These are phyloP conservation scores for Apodemia zela DNA, from an alignment of 2,888 invertebrate species.

Conservation along the genomic window DNA sequence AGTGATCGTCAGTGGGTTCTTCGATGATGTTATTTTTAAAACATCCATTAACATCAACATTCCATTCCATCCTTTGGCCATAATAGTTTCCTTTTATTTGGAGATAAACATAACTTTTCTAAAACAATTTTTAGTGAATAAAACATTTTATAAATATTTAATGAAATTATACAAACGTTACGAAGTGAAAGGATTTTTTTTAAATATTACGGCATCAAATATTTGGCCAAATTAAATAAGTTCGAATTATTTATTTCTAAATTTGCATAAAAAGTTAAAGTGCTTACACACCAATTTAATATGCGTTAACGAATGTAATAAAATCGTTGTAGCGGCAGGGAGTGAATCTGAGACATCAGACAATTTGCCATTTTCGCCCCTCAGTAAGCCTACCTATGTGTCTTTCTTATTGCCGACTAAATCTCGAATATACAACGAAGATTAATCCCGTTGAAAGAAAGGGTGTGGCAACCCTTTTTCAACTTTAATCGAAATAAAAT, in stretches of 20 bases:
- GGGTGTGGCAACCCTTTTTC: constrained; percentile 63
- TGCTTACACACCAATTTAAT: constrained; percentile 70
- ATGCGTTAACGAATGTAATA: constrained; percentile 77
- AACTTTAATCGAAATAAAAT: constrained; percentile 27
- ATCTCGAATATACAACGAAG: constrained; percentile 79
- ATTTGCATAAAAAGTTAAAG: constrained; percentile 65
- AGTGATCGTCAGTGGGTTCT: no score
- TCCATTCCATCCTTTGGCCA: no score
- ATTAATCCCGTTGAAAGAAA: constrained; percentile 78
- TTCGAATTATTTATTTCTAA: constrained; percentile 38
- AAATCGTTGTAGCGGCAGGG: constrained; percentile 57
- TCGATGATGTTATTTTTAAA: no score
- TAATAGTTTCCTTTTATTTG: no score
- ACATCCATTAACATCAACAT: no score
- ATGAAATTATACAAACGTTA: no score
- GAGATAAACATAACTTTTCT: no score
- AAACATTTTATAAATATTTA: no score
- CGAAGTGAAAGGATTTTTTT: no score
- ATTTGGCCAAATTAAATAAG: constrained; percentile 23
- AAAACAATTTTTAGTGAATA: no score
- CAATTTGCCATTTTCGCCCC: constrained; percentile 72
- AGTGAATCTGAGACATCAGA: constrained; percentile 77
- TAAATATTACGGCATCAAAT: background rate
- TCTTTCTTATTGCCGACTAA: constrained; percentile 79
- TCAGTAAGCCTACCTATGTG: constrained; percentile 75